Evolutionary conservation across 1,140 invertebrate genomes (phyloP).

Genomic region (Aleiodes sp.): DNA sequence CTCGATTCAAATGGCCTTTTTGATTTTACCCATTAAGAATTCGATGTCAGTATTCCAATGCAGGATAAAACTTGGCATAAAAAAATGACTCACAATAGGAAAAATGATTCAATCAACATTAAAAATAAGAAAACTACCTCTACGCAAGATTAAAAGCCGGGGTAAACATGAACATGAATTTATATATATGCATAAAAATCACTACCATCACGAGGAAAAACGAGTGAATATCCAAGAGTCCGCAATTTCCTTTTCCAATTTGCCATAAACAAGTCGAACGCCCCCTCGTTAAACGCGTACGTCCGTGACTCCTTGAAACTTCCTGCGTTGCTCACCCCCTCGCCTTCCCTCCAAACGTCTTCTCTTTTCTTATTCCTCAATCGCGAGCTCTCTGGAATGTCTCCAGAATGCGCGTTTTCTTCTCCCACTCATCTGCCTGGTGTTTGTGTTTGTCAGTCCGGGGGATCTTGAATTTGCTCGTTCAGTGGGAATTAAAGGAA

Average conservation of each 20-base stretch:
- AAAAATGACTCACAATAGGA: no score
- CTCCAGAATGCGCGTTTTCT: background rate
- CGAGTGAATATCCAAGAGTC: constrained; percentile 26
- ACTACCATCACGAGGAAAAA: background rate
- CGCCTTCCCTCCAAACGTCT: background rate
- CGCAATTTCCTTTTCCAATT: constrained; percentile 66
- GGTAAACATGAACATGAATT: no score
- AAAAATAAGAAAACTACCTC: no score
- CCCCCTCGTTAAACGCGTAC: constrained; percentile 59
- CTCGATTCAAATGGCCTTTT: no score
- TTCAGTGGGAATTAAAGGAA: constrained; percentile 55
- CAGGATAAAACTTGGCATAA: no score
- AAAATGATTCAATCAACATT: no score
- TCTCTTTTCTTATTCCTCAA: background rate
- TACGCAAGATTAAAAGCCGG: background rate
- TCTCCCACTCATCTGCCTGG: background rate
- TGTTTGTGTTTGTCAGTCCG: constrained; percentile 25
- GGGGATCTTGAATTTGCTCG: constrained; percentile 5
- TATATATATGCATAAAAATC: background rate
- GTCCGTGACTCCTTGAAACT: constrained; percentile 53
- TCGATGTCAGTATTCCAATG: no score
- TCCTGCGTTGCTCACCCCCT: constrained; percentile 24
- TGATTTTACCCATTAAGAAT: no score
- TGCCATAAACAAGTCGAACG: constrained; percentile 64
- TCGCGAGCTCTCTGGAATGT: constrained; percentile 35